Percentiles rank a stretch among this genome's conserved stretches.
Evolutionary conservation across 2,797 vertebrate species (phyloP).

Genomic region (Lepidocolaptes lacrymiger): DNA sequence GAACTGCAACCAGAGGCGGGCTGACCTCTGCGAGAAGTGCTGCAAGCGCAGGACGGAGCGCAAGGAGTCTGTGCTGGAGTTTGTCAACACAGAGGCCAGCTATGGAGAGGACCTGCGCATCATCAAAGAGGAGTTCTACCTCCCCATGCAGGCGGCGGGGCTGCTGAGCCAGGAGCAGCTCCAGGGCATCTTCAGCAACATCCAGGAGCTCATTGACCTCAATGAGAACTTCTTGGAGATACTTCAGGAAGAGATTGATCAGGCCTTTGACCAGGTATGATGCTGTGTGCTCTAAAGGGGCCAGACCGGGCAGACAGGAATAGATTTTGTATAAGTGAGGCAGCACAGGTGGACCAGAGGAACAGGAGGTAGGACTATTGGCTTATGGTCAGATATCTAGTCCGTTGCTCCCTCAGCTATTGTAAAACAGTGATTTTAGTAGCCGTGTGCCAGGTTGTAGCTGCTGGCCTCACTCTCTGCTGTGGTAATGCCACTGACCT

Average conservation of each 20-base stretch:
- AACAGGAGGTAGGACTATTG: not conserved
- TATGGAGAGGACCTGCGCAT: conserved; percentile 89
- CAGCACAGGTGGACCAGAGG: not conserved
- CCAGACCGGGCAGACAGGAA: not conserved
- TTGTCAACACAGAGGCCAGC: conserved; percentile 89
- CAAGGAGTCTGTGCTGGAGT: conserved; percentile 92
- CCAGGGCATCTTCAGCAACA: conserved; percentile 86
- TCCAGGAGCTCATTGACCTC: conserved; percentile 90
- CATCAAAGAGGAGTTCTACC: conserved; percentile 91
- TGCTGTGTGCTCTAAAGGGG: not conserved
- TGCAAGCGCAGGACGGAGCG: conserved; percentile 87
- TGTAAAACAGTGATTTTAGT: not conserved
- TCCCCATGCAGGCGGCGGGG: conserved; percentile 88
- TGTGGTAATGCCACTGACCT: not conserved
- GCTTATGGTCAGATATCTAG: not conserved
- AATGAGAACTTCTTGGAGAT: conserved; percentile 89
- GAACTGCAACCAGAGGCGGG: conserved; percentile 75
- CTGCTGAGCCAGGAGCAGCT: conserved; percentile 89
- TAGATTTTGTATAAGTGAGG: not conserved
- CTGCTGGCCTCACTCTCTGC: not conserved
- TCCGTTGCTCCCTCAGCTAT: not conserved
- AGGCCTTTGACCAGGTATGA: conserved; percentile 87
- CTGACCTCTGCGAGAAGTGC: conserved; percentile 88
- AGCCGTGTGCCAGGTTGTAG: not conserved
- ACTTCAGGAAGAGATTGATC: conserved; percentile 90